These are phyloP conservation scores for Ptilorrhoa leucosticta DNA, from an alignment of 2,113 vertebrate species.

Conservation along the genomic window DNA sequence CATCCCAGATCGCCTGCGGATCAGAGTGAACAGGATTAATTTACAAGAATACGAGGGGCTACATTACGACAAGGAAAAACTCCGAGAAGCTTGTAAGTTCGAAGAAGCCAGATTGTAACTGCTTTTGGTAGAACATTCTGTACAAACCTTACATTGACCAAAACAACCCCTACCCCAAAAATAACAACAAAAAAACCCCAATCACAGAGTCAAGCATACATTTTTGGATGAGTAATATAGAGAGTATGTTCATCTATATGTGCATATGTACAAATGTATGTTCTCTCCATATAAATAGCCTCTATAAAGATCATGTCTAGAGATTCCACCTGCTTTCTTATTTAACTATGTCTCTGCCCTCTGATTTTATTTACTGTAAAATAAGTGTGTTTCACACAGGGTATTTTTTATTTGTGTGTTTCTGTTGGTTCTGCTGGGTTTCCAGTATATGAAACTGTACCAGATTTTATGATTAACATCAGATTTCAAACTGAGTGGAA, in stretches of 20 bases:
- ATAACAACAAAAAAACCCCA: accelerated
- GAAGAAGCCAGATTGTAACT: not conserved
- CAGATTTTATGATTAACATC: not conserved
- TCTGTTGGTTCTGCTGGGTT: not conserved
- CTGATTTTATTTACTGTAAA: not conserved
- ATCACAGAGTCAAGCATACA: not conserved
- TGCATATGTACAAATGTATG: not conserved
- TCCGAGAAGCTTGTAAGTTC: slow-evolving; percentile 93
- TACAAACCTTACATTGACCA: not conserved
- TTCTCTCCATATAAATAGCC: not conserved
- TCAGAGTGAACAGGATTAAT: slow-evolving; percentile 92
- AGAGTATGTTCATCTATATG: not conserved
- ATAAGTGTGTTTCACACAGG: not conserved
- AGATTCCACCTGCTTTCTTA: not conserved
- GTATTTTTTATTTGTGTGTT: not conserved
- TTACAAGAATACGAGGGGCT: slow-evolving; percentile 93
- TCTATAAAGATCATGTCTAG: not conserved
- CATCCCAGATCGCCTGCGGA: slow-evolving; percentile 90
- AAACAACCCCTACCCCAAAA: not conserved
- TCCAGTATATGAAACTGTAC: not conserved
- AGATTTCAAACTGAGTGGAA: not conserved
- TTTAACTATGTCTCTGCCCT: not conserved
- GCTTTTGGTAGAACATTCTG: not conserved
- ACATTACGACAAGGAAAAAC: slow-evolving; percentile 93
- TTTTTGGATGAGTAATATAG: not conserved